Evolutionary conservation across 2,113 vertebrate genomes (phyloP), one percentile per base, ranked within the genome.

Genomic region (Brachyistius frenatus): DNA sequence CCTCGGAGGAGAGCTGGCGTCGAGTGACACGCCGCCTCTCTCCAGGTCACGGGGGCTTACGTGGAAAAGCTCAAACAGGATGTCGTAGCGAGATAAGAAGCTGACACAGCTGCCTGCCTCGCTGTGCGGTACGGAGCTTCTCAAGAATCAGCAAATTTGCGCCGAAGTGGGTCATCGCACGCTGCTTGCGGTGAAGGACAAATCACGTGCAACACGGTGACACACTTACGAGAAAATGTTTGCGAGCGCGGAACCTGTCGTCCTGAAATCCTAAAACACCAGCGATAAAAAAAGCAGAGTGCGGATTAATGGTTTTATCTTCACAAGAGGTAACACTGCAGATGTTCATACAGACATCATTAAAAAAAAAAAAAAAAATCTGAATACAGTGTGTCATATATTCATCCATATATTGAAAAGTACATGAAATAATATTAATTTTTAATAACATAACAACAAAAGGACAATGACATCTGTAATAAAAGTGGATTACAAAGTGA

Each of bases 311-410:
- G 36, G 41, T 86, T 92, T 93, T 90, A 94, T 94, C 92, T 95
- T 94, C 91, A 94, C 77, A 86, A 94, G 93, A 93, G 92, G 92
- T 91, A 92, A 93, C 90, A 93, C 83, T 92, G 95, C 94, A 94
- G 92, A 93, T 93, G 91, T 93, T 94, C 95, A 94, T 95, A 95
- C 94, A 96, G 89, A 95, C 93, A 95, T 95, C 82, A 94, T 91
- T n/a, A n/a, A n/a, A 23, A 23, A 23, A 23, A 23, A 88, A 92
- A 84, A 90, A 89, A 93, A 89, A 89, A 89, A 92, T 88, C 84
- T 94, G 92, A 92, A 94, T 94, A 95, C 93, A 94, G 95, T 88
- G 94, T 95, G 89, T 92, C 87, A 92, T 93, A 93, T 93, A 93
- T 88, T 89, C 76, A 88, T 92, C 89, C 92, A 86, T 92, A 96